phyloP scores from a whole-genome alignment of 2,888 invertebrate species.

The Agrotis ipsilon region DNA sequence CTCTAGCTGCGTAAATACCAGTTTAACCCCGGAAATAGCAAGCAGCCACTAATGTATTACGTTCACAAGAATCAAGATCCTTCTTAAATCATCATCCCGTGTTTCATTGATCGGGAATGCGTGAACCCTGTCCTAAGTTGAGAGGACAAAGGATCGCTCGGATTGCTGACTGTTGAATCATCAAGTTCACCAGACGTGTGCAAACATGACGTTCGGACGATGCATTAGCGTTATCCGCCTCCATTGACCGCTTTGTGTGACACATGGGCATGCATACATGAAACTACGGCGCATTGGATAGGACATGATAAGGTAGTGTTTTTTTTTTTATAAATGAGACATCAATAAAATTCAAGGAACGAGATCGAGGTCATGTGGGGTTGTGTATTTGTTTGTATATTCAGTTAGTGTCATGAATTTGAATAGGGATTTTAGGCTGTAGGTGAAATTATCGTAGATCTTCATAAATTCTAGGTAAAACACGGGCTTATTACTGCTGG shows the following conservation, averaged over 20 bases:
- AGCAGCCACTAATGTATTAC: constrained; percentile 54
- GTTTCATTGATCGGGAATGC: constrained; percentile 76
- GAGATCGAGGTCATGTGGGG: constrained; percentile 32
- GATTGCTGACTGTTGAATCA: constrained; percentile 68
- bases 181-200: constrained; percentile 57
- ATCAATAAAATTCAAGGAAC: constrained; percentile 34
- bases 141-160: constrained; percentile 65
- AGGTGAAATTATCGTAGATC: no score
- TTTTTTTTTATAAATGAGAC: constrained; percentile 28
- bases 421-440: no score
- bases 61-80: constrained; percentile 48
- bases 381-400: constrained; percentile 20
- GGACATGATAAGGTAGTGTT: not conserved
- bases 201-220: constrained; percentile 57
- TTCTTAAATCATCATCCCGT: constrained; percentile 64
- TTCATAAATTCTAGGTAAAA: no score
- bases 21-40: constrained; percentile 65
- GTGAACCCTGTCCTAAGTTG: constrained; percentile 73
- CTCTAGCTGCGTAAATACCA: constrained; percentile 48
- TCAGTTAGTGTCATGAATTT: constrained; percentile 8
- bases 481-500: no score
- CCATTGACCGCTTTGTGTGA: constrained; percentile 56
- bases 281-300: constrained; percentile 29
- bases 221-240: constrained; percentile 24
- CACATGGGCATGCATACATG: constrained; percentile 1